phyloP scores from a whole-genome alignment of 2,888 invertebrate genomes.

The Apotomis capreana region DNA sequence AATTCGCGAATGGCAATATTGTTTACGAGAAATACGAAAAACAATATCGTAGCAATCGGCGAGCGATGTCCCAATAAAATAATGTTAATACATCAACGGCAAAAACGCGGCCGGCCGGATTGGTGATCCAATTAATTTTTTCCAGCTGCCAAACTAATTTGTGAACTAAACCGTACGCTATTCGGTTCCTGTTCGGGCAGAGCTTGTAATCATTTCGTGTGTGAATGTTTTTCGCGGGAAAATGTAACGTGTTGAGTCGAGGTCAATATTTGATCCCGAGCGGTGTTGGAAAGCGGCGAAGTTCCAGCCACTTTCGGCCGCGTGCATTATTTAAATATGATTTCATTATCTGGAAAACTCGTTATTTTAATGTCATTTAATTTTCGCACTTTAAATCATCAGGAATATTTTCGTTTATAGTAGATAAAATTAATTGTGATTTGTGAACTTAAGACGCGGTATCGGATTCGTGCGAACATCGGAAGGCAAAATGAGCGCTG shows the following conservation, averaged over 20 bases:
- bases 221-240: slow-evolving; percentile 75
- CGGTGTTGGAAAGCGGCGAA: slow-evolving; percentile 53
- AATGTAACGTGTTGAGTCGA: slow-evolving; percentile 74
- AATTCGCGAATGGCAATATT: slow-evolving; percentile 56
- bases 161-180: slow-evolving; percentile 69
- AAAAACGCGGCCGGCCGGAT: slow-evolving; percentile 55
- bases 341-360: slow-evolving; percentile 19
- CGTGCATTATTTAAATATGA: slow-evolving; percentile 60
- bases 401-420: not conserved
- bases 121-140: slow-evolving; percentile 74
- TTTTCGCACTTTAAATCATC: not conserved
- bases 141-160: slow-evolving; percentile 74
- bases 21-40: slow-evolving; percentile 60
- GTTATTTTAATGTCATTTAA: slow-evolving; percentile 2
- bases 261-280: slow-evolving; percentile 76
- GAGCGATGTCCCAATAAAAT: slow-evolving; percentile 70
- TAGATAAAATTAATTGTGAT: not conserved
- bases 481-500: not conserved
- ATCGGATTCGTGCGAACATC: not conserved
- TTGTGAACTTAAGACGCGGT: not conserved
- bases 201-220: slow-evolving; percentile 70
- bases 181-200: slow-evolving; percentile 64
- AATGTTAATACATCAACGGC: slow-evolving; percentile 80
- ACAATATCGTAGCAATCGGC: slow-evolving; percentile 53
- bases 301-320: slow-evolving; percentile 57